phyloP scores from a whole-genome alignment of 2,797 vertebrate species.

The Premnoplex brunnescens region DNA sequence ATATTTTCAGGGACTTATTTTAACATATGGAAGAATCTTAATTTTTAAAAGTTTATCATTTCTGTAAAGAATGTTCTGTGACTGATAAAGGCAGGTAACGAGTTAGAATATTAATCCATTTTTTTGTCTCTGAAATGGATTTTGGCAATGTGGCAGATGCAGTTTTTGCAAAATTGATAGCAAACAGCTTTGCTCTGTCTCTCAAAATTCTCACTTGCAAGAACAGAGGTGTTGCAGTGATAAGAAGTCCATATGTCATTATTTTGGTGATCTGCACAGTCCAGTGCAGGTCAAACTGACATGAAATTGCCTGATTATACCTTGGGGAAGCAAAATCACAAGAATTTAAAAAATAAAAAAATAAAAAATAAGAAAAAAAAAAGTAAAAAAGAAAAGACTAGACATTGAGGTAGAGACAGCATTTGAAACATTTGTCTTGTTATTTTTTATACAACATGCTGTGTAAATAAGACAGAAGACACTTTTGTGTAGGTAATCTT shows the following conservation, averaged over 20 bases:
- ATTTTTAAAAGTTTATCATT: constrained; percentile 30
- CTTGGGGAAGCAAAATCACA: not conserved
- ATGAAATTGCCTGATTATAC: constrained; percentile 56
- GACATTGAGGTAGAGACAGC: not conserved
- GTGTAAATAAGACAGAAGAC: constrained; percentile 38
- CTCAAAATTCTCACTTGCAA: constrained; percentile 72
- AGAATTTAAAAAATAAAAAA: not conserved
- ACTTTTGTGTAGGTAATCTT: not conserved
- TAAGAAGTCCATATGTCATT: constrained; percentile 63
- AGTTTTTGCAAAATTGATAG: constrained; percentile 74
- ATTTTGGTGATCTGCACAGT: constrained; percentile 53
- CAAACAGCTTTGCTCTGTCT: constrained; percentile 74
- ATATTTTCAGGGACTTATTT: not conserved
- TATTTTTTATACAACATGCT: constrained; percentile 12
- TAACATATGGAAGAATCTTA: constrained; percentile 29
- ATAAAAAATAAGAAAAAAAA: not conserved
- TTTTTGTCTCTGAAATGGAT: constrained; percentile 70
- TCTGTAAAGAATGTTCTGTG: constrained; percentile 51
- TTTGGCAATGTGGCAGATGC: constrained; percentile 68
- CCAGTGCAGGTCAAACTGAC: constrained; percentile 41
- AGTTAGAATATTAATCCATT: constrained; percentile 76
- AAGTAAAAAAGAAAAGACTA: not conserved
- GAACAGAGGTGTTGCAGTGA: constrained; percentile 56
- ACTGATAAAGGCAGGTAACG: constrained; percentile 67
- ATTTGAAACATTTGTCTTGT: constrained; percentile 9